Evolutionary conservation across 2,888 invertebrate species (phyloP).

Genomic region (Vannuccia rotundouncinata): DNA sequence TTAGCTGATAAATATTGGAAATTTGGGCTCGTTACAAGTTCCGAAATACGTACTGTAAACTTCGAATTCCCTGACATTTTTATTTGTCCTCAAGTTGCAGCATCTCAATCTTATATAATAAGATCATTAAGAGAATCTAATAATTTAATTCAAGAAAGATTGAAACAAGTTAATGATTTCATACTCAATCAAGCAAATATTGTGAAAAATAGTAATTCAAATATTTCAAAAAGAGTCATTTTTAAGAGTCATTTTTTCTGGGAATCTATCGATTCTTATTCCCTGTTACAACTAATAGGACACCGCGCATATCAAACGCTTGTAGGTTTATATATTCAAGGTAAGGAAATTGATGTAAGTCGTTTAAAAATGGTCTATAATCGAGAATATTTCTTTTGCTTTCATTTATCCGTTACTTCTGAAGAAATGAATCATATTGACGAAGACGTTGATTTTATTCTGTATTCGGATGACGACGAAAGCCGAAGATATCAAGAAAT

Average conservation of each 20-base stretch:
- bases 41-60: too few relatives aligned
- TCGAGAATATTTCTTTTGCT: neutral
- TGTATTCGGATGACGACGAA: neutral
- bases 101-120: too few relatives aligned
- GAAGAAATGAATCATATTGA: neutral
- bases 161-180: too few relatives aligned
- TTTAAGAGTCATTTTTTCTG: neutral
- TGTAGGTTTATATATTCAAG: neutral
- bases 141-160: too few relatives aligned
- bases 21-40: too few relatives aligned
- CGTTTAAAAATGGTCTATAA: neutral
- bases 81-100: too few relatives aligned
- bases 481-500: neutral
- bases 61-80: too few relatives aligned
- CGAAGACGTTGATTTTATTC: neutral
- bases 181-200: too few relatives aligned
- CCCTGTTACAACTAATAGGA: neutral
- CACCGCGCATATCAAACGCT: neutral
- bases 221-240: too few relatives aligned
- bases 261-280: neutral
- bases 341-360: neutral
- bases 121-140: too few relatives aligned
- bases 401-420: neutral
- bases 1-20: too few relatives aligned
- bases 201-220: too few relatives aligned